Conservation (phyloP, 1,140 invertebrate genomes). For the Drosophila persimilis region DNA sequence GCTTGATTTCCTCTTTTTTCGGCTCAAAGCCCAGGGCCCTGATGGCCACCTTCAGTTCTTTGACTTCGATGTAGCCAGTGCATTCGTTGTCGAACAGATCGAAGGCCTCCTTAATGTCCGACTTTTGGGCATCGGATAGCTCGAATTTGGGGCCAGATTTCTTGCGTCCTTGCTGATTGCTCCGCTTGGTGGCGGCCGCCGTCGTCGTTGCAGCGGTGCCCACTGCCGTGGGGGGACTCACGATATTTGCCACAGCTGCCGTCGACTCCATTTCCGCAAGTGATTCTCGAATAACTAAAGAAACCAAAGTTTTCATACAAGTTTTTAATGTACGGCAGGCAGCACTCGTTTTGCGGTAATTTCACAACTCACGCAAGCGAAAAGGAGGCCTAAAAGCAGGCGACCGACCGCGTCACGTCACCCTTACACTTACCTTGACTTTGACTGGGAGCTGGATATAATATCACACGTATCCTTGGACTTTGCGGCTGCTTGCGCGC, state of each 20-base stretch:
- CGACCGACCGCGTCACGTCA: conserved; percentile 44
- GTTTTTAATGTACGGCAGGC: not conserved
- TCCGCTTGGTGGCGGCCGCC: conserved; percentile 43
- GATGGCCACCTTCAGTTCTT: conserved; percentile 96
- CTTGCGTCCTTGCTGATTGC: conserved; percentile 83
- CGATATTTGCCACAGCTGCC: conserved; percentile 32
- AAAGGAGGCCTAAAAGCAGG: conserved; percentile 27
- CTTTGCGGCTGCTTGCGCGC: conserved; percentile 16
- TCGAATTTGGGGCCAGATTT: conserved; percentile 90
- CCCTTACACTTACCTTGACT: conserved; percentile 54
- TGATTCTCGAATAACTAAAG: conserved; percentile 28
- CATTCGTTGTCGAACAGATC: conserved; percentile 96
- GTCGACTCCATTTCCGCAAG: conserved; percentile 54
- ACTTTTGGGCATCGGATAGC: conserved; percentile 93
- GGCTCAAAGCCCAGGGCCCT: conserved; percentile 97
- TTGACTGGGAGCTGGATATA: conserved; percentile 31
- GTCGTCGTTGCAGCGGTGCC: conserved; percentile 4
- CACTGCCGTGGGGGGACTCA: no score
- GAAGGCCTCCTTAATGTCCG: conserved; percentile 97
- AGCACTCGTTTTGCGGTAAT: conserved; percentile 25
- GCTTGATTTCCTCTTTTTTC: conserved; percentile 98
- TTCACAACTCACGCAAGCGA: conserved; percentile 65
- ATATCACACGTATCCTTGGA: conserved; percentile 52
- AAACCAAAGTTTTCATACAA: conserved; percentile 9
- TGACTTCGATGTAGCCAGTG: conserved; percentile 93